phyloP scores from a whole-genome alignment of 2,888 invertebrate genomes.

The Caenorhabditis becei region DNA sequence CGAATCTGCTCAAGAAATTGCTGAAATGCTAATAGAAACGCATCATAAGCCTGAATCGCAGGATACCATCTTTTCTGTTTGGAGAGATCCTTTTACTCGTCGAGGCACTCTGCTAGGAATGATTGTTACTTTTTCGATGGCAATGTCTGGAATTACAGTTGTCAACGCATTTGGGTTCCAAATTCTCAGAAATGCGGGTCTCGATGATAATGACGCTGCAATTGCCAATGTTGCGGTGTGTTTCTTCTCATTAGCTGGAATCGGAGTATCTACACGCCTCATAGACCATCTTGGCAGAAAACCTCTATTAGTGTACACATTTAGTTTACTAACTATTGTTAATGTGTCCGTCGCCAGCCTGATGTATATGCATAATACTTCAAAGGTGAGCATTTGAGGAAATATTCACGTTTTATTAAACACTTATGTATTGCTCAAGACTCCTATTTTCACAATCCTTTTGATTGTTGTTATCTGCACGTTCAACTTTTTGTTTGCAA shows the following conservation, averaged over 20 bases:
- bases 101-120: constrained; percentile 51
- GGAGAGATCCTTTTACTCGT: constrained; percentile 25
- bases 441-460: constrained; percentile 15
- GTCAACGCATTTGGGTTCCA: constrained; percentile 58
- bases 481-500: constrained; percentile 60
- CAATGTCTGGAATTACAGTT: constrained; percentile 57
- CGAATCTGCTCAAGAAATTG: constrained; percentile 6
- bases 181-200: constrained; percentile 45
- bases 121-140: constrained; percentile 47
- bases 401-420: no score
- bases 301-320: constrained; percentile 43
- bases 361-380: constrained; percentile 11
- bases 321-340: constrained; percentile 23
- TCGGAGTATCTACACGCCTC: constrained; percentile 41
- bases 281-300: constrained; percentile 53
- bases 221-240: constrained; percentile 48
- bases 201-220: constrained; percentile 31
- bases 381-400: no score
- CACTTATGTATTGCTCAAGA: no score
- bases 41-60: constrained; percentile 13
- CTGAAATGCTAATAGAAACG: constrained; percentile 2
- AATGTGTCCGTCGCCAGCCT: constrained; percentile 33
- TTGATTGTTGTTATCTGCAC: constrained; percentile 32
- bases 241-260: constrained; percentile 50
- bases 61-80: constrained; percentile 22